Evolutionary conservation across 35 echinoderm and acorn worm species (phyloP).

Genomic region (Hemicentrotus pulcherrimus): DNA sequence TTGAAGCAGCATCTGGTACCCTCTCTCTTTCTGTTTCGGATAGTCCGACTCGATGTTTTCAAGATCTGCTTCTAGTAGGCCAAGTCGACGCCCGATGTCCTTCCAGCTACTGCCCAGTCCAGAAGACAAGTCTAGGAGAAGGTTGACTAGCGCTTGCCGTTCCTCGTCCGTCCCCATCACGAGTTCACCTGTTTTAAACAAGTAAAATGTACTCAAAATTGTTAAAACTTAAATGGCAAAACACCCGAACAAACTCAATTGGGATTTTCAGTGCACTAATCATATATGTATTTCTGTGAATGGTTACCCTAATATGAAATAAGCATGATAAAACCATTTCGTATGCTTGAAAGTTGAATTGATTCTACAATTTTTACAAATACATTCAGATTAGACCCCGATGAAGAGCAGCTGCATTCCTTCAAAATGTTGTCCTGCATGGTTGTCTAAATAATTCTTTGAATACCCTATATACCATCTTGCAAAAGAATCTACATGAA

Average conservation of each 20-base stretch:
- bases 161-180: neutral
- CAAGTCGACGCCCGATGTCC: constrained; percentile 13
- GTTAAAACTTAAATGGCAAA: too few species aligned
- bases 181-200: neutral
- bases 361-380: too few species aligned
- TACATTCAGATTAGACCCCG: neutral
- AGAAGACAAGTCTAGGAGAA: constrained; percentile 21
- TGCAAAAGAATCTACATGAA: too few species aligned
- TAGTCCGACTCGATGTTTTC: constrained; percentile 46
- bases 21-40: neutral
- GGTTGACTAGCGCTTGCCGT: neutral
- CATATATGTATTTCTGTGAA: too few species aligned
- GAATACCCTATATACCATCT: too few species aligned
- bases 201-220: too few species aligned
- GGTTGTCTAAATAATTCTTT: too few species aligned
- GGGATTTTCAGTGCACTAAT: too few species aligned
- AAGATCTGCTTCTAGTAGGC: neutral
- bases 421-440: neutral
- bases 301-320: too few species aligned
- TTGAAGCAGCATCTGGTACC: constrained; percentile 46
- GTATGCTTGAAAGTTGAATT: too few species aligned
- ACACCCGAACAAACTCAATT: too few species aligned
- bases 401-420: neutral
- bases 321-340: too few species aligned
- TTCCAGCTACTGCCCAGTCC: constrained; percentile 51